Evolutionary conservation across 1,140 invertebrate species (phyloP), one percentile per base, ranked within the genome.

Genomic region (Ditylenchus dipsaci): DNA sequence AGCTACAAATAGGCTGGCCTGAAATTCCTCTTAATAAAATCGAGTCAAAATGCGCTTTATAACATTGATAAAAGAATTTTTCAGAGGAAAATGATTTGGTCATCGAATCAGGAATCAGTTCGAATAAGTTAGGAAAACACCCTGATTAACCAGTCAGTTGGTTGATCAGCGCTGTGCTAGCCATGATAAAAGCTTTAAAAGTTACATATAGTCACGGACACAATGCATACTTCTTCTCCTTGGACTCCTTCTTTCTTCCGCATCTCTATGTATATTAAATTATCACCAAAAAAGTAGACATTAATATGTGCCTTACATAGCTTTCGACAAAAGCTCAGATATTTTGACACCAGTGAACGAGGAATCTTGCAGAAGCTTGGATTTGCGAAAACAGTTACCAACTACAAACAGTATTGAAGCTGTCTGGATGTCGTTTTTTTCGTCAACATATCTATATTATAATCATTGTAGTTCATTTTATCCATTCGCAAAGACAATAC

Each of bases 361-460:
- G 1, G 27, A 45, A 15, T 78, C 62, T 8, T 68, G 53, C 53
- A 78, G 23, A 56, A 73, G 23, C 19, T 49, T 75, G 21, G 53
- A 72, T 1, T 49, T 30, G 23, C 61, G 69, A 21, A 75, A 75
- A 62, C 73, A 75, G 56, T 75, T 75, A 33, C 73, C 73, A 49
- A 69, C 47, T 11, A 27, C 45, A 17, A 75, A 57, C 1, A 75
- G 30, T 30, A 75, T 33, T 0, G 73, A 53, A 0, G 67, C 62
- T 15, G 73, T 75, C 65, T 75, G 73, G 42, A 75, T 60, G 42
- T 75, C 73, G 26, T 56, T 75, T 38, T 68, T 78, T n/a, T 56
- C 58, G 19, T 66, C 76, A 7, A 75, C 33, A 57, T 74, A 71
- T 43, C 69, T 71, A 9, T 62, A 71, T n/a, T n/a, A n/a, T n/a